phyloP scores from a whole-genome alignment of 2,888 invertebrate species.

The Alloplasta piceator region DNA sequence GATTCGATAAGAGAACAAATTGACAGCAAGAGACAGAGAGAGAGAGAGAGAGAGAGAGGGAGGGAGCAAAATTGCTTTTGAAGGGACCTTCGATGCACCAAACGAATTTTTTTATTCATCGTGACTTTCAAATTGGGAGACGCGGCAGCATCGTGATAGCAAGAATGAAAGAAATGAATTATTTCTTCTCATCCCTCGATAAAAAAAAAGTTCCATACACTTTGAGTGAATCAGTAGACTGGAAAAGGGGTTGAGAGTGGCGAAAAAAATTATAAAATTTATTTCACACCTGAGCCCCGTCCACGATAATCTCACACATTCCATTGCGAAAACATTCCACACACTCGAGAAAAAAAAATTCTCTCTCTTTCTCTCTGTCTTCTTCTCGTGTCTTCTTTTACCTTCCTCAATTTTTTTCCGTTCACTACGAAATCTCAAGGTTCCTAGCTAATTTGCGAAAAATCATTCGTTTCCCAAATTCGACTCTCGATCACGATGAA shows the following conservation, averaged over 20 bases:
- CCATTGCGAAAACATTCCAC: constrained; percentile 65
- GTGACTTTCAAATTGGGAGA: constrained; percentile 49
- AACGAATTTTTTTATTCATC: constrained; percentile 57
- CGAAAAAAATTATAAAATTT: constrained; percentile 11
- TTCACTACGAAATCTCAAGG: constrained; percentile 39
- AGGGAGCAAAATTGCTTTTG: constrained; percentile 60
- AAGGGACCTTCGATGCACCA: constrained; percentile 59
- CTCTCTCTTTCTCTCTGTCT: constrained; percentile 43
- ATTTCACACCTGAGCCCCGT: constrained; percentile 62
- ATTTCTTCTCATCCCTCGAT: constrained; percentile 52
- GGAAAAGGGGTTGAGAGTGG: constrained; percentile 22
- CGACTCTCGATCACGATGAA: constrained; percentile 8
- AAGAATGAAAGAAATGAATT: too few species aligned
- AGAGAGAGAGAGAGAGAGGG: constrained; percentile 2
- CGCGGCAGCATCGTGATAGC: too few species aligned
- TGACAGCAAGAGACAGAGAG: background rate
- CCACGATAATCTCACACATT: constrained; percentile 65
- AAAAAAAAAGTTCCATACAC: constrained; percentile 43
- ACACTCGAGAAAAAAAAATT: constrained; percentile 38
- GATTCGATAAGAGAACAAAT: constrained; percentile 21
- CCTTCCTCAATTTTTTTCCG: constrained; percentile 9
- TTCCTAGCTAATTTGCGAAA: background rate
- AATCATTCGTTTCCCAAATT: background rate
- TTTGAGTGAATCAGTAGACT: constrained; percentile 35
- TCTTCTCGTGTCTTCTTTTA: constrained; percentile 21